Evolutionary conservation across 2,888 invertebrate species (phyloP).

Genomic region (Bellardia bayeri): DNA sequence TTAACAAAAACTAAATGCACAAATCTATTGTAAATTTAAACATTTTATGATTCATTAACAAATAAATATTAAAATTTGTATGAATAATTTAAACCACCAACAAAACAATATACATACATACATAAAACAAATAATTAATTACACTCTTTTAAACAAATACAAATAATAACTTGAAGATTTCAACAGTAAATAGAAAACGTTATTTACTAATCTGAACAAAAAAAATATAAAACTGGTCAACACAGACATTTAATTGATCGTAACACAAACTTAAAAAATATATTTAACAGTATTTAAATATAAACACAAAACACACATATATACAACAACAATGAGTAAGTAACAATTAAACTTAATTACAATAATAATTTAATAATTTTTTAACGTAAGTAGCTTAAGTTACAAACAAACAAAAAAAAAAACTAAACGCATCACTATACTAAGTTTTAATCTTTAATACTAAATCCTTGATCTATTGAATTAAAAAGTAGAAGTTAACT

Average conservation of each 20-base stretch:
- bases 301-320: constrained; percentile 47
- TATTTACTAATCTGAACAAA: constrained; percentile 2
- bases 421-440: neutral
- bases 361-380: neutral
- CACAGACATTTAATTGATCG: constrained; percentile 50
- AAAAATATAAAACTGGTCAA: constrained; percentile 16
- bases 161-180: constrained; percentile 1
- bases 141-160: neutral
- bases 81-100: constrained; percentile 15
- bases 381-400: neutral
- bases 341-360: constrained; percentile 60
- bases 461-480: no score
- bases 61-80: constrained; percentile 19
- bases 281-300: constrained; percentile 26
- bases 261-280: constrained; percentile 47
- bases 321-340: constrained; percentile 78
- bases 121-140: constrained; percentile 5
- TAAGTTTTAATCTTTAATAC: no score
- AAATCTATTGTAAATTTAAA: constrained; percentile 34
- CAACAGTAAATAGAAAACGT: constrained; percentile 6
- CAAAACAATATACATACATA: neutral
- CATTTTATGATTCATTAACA: constrained; percentile 10
- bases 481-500: no score
- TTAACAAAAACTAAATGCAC: constrained; percentile 29
- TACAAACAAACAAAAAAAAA: no score